Base-by-base conservation (phyloP, 2,888 invertebrate species). In the Cistogaster globosa region DNA sequence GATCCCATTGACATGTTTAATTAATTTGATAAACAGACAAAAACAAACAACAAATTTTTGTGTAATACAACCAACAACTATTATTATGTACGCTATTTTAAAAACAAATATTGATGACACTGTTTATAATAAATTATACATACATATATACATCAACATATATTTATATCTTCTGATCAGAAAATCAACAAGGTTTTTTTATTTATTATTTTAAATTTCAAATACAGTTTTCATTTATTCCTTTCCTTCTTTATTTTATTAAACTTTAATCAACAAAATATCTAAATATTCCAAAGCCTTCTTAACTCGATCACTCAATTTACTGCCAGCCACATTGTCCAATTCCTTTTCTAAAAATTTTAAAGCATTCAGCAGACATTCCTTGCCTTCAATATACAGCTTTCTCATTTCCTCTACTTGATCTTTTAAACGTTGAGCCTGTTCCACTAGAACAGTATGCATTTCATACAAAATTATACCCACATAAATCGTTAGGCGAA, bases 1-100 rank as follows among this genome's bases (percentile, higher is more conserved):
- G 97, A 97, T 93, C 97, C 97, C 88, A 97, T 97, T 93, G 97
- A 97, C 93, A 96, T 97, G 93, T 94, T 96, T 74, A 87, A 88
- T 83, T 88, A 87, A 80, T 42, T 42, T 42, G 7, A 7, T 26
- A 65, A 60, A 53, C 18, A 45, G n/a, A 16, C 36, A 42, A 18
- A 38, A 55, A 22, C 65, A 38, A 38, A 26, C n/a, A 67, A 38
- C 32, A 69, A 57, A 67, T 20, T 65, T n/a, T 53, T 71, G 51
- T 71, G 58, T 65, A 76, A 57, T 63, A 83, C 55, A 71, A n/a
- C 11, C 6, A 72, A 18, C 12, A 57, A 62, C 6, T 67, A 71
- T 32, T 51, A 32, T 42, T 58, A 57, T 78, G 38, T 68, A 67
- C 42, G 68, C 14, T 53, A 55, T 51, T 69, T 45, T 42, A 77